Conservation (phyloP, 1,140 invertebrate genomes). For the Zaprionus inermis region DNA sequence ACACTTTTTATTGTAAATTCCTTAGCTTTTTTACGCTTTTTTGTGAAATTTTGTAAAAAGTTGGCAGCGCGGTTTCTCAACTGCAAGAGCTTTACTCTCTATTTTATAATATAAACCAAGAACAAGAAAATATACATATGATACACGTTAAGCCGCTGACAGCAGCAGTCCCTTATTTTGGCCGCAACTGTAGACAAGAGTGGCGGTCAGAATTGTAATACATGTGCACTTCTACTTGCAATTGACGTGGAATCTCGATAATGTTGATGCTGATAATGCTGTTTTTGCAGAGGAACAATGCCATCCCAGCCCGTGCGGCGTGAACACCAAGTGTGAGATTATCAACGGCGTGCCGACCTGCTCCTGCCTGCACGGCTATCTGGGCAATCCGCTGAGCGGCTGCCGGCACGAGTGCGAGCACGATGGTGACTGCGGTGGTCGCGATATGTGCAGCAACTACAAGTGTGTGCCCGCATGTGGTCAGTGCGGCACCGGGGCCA, state of each 20-base stretch:
- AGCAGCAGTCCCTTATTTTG: neutral
- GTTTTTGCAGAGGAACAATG: constrained; percentile 88
- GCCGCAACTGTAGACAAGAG: neutral
- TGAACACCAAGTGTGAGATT: constrained; percentile 92
- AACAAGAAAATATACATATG: too few species aligned
- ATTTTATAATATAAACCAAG: too few species aligned
- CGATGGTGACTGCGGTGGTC: constrained; percentile 89
- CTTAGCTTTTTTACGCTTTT: too few species aligned
- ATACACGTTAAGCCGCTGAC: too few species aligned
- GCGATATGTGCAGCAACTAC: constrained; percentile 89
- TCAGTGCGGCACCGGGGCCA: constrained; percentile 91
- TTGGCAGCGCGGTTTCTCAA: too few species aligned
- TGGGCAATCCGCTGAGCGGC: constrained; percentile 89
- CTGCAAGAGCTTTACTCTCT: too few species aligned
- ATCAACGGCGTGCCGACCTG: constrained; percentile 90
- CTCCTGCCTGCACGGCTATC: constrained; percentile 89
- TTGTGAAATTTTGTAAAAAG: too few species aligned
- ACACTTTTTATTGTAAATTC: too few species aligned
- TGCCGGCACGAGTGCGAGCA: constrained; percentile 90
- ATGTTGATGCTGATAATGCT: neutral
- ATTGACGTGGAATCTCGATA: neutral
- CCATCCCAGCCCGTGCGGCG: constrained; percentile 91
- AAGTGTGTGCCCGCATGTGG: constrained; percentile 91
- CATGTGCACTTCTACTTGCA: neutral
- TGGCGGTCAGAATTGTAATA: neutral